These are phyloP conservation scores for Loxodonta africana DNA, from an alignment of 2,113 vertebrate genomes.

Conservation along the genomic window DNA sequence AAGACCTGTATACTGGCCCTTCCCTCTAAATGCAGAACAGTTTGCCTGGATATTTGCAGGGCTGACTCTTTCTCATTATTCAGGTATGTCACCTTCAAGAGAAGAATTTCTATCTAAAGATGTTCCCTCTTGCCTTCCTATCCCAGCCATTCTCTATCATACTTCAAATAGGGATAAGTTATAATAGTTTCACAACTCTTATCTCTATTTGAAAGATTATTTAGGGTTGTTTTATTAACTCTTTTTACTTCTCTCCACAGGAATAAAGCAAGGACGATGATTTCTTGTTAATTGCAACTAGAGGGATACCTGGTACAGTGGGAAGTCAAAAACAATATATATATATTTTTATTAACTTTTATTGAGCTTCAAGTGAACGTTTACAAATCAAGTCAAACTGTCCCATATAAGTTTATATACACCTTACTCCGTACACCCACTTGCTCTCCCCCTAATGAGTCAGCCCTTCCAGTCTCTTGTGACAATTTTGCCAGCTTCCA, in stretches of 20 bases:
- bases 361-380: too few species aligned
- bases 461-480: too few species aligned
- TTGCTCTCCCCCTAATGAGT: too few species aligned
- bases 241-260: not conserved
- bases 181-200: not conserved
- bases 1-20: not conserved
- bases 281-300: not conserved
- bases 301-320: not conserved
- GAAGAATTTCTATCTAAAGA: not conserved
- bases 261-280: not conserved
- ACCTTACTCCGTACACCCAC: too few species aligned
- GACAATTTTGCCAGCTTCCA: too few species aligned
- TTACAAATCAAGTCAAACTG: too few species aligned
- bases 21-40: not conserved
- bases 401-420: too few species aligned
- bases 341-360: too few species aligned
- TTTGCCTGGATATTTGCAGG: not conserved
- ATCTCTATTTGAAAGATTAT: not conserved
- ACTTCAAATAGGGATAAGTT: too few species aligned
- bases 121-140: not conserved
- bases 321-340: not conserved
- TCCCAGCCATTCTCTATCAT: not conserved
- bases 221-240: not conserved
- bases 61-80: not conserved
- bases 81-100: not conserved